Conservation (phyloP, 2,797 vertebrate genomes). For the Pampus argenteus region DNA sequence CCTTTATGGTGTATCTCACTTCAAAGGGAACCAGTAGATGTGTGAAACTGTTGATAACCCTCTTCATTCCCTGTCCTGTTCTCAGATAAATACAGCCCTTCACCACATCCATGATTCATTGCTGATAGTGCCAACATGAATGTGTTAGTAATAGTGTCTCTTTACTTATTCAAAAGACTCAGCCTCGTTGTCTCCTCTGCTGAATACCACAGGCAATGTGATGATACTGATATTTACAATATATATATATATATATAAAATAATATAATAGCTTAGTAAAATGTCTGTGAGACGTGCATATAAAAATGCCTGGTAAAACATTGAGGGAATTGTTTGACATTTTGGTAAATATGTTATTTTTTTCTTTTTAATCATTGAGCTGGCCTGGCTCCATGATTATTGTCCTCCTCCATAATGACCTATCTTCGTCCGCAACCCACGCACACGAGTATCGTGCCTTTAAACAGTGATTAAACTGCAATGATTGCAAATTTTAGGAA, state of each 20-base stretch:
- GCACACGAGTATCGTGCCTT: constrained; percentile 12
- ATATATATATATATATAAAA: no score
- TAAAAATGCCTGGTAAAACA: background rate
- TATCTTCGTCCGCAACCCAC: constrained; percentile 1
- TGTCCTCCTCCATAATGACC: constrained; percentile 8
- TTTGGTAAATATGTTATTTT: background rate
- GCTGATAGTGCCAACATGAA: constrained; percentile 58
- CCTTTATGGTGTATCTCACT: constrained; percentile 43
- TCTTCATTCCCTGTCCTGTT: constrained; percentile 52
- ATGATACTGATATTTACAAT: constrained; percentile 16
- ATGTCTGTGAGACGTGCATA: background rate
- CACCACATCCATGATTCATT: constrained; percentile 63
- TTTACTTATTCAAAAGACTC: constrained; percentile 68
- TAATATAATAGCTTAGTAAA: background rate
- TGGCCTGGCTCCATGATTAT: constrained; percentile 1
- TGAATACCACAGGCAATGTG: constrained; percentile 33
- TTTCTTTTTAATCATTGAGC: no score
- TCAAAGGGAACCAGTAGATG: constrained; percentile 46
- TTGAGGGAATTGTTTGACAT: background rate
- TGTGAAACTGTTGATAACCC: constrained; percentile 62
- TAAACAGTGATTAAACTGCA: constrained; percentile 28
- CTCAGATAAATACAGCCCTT: constrained; percentile 64
- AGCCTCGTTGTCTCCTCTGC: constrained; percentile 39
- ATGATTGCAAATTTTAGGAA: constrained; percentile 41
- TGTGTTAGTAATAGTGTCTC: constrained; percentile 65